Evolutionary conservation across 2,888 invertebrate genomes (phyloP), one percentile per base, ranked within the genome.

Genomic region (Clunio marinus): DNA sequence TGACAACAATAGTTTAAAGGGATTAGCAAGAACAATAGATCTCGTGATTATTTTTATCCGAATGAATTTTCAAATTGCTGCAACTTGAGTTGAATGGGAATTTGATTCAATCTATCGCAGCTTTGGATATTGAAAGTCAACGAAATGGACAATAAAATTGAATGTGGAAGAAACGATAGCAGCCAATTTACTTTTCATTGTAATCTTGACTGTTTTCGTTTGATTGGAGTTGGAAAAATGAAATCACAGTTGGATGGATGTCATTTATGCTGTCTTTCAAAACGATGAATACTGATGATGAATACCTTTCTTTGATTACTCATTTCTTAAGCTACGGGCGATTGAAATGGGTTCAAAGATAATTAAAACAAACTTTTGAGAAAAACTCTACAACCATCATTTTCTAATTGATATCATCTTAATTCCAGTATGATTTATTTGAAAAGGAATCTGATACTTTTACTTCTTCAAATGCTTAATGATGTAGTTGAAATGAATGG

Each of bases 21-120:
- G 63, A 63, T 63, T 63, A 63, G 5, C 41, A 20, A 45, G 45
- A 63, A 63, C 63, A 63, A 63, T 45, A 24, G 60, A 63, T n/a
- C 24, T 28, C 63, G 25, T 45, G 24, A 46, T 63, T 46, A 41
- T 41, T 41, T 41, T 41, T 41, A 41, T 41, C 10, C 10, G 41
- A 41, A 2, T 41, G 41, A 41, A 15, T 41, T 41, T 41, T 41
- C n/a, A 15, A 10, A n/a, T 41, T 41, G 10, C 32, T 32, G n/a
- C 2, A n/a, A 41, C 10, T 41, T 15, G n/a, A 41, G 3, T 41
- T n/a, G n/a, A 41, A 41, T 41, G n/a, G n/a, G n/a, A n/a, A n/a
- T n/a, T 41, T 10, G 10, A 5, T 41, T 41, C 41, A 10, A n/a
- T n/a, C 41, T 41, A 5, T 41, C 15, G 41, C 41, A n/a, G n/a